Evolutionary conservation across 2,888 invertebrate species (phyloP).

Genomic region (Megamerina dolium): DNA sequence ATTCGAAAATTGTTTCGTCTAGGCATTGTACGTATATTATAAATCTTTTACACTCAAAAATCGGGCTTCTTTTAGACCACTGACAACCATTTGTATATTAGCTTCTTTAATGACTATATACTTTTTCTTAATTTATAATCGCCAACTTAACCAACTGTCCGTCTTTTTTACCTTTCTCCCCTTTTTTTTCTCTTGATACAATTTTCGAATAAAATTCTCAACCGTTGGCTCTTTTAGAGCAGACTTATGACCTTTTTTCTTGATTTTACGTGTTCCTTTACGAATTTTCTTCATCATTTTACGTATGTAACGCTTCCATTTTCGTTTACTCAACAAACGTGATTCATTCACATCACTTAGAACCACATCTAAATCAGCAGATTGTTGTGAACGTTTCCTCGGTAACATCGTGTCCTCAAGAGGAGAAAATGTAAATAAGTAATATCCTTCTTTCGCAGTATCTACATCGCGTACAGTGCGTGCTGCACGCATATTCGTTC

Average conservation of each 20-base stretch:
- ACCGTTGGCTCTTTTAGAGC: constrained; percentile 19
- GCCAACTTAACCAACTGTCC: constrained; percentile 14
- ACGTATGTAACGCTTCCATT: constrained; percentile 20
- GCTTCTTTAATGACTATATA: no score
- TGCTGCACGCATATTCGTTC: constrained; percentile 1
- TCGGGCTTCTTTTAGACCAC: no score
- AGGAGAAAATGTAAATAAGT: constrained; percentile 21
- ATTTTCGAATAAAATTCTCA: constrained; percentile 18
- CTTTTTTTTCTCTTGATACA: constrained; percentile 15
- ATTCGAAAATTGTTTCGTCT: no score
- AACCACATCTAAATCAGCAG: not conserved
- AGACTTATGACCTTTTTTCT: constrained; percentile 19
- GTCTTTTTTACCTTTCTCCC: constrained; percentile 11
- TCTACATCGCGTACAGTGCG: constrained; percentile 8
- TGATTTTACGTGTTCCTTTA: constrained; percentile 21
- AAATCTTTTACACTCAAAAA: no score
- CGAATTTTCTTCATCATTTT: constrained; percentile 25
- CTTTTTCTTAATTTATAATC: no score
- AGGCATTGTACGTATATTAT: no score
- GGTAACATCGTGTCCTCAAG: constrained; percentile 6
- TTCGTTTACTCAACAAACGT: constrained; percentile 16
- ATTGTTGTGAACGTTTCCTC: constrained; percentile 19
- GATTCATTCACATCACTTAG: constrained; percentile 6
- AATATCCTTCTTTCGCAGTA: no score
- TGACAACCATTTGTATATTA: no score